These are phyloP conservation scores for Montipora cactus DNA, from an alignment of 64 coral and sea anemone genomes.

Conservation along the genomic window DNA sequence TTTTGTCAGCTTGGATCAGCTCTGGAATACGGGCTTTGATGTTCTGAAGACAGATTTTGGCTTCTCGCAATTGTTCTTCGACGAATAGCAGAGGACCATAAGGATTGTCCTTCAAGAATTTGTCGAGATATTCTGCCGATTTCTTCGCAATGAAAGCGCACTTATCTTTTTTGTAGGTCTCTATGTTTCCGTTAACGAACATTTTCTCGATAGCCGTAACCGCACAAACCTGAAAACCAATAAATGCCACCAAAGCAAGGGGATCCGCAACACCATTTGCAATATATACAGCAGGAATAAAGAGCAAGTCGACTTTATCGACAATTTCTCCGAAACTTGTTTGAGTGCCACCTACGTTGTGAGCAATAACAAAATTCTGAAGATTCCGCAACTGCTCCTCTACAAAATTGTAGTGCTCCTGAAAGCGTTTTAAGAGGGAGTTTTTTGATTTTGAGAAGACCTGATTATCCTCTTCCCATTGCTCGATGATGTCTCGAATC, in stretches of 20 bases:
- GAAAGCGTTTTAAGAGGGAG: not conserved
- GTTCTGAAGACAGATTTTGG: not conserved
- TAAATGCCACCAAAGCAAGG: too few relatives aligned
- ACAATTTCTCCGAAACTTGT: rapidly evolving
- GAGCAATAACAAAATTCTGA: not conserved
- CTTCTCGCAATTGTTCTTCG: too few relatives aligned
- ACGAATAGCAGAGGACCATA: not conserved
- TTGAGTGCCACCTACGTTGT: not conserved
- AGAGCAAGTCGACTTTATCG: too few relatives aligned
- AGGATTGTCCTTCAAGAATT: not conserved
- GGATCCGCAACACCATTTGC: too few relatives aligned
- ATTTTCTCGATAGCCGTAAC: too few relatives aligned
- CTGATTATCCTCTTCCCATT: conserved; percentile 36
- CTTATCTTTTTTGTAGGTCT: not conserved
- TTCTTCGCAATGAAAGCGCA: not conserved
- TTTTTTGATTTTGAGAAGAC: not conserved
- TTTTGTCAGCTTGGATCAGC: not conserved
- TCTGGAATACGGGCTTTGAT: conserved; percentile 1
- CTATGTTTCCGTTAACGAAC: too few relatives aligned
- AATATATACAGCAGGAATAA: too few relatives aligned
- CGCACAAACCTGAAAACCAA: too few relatives aligned
- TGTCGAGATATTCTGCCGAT: not conserved
- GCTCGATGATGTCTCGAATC: not conserved
- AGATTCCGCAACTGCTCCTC: conserved; percentile 17
- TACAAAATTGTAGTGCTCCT: not conserved